Evolutionary conservation across 1,140 invertebrate genomes (phyloP).

Genomic region (Grapholita molesta): DNA sequence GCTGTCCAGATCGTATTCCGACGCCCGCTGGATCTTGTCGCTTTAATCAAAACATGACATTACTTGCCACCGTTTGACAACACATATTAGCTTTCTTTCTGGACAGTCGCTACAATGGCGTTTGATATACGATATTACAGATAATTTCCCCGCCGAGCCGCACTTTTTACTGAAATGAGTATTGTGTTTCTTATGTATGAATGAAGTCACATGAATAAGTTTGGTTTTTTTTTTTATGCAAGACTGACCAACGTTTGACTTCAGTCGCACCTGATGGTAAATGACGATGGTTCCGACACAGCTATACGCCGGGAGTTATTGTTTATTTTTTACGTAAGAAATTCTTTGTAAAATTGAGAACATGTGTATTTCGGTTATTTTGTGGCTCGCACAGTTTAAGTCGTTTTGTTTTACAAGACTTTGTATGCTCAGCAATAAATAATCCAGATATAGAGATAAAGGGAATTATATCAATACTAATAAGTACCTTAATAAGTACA

Average conservation of each 20-base stretch:
- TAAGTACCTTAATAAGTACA: background rate
- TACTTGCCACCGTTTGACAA: conserved; percentile 28
- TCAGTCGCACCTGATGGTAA: no score
- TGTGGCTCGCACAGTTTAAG: background rate
- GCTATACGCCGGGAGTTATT: background rate
- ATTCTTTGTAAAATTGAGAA: background rate
- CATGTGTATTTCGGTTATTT: background rate
- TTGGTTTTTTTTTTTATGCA: no score
- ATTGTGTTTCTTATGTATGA: background rate
- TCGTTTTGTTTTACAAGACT: background rate
- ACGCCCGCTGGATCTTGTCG: background rate
- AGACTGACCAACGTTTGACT: no score
- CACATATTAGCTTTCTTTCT: conserved; percentile 36
- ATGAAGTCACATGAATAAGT: background rate
- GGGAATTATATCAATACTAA: no score
- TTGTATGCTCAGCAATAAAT: background rate
- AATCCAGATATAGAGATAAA: no score
- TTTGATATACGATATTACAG: background rate
- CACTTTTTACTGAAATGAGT: background rate
- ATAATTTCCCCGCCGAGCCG: background rate
- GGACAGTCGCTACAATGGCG: conserved; percentile 18
- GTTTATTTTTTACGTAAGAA: background rate
- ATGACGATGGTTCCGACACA: no score
- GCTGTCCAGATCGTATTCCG: background rate
- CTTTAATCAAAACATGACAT: conserved; percentile 11